Percentiles rank a stretch among this genome's conserved stretches.
Evolutionary conservation across 1,140 invertebrate genomes (phyloP).

Genomic region (Vanessa atalanta): DNA sequence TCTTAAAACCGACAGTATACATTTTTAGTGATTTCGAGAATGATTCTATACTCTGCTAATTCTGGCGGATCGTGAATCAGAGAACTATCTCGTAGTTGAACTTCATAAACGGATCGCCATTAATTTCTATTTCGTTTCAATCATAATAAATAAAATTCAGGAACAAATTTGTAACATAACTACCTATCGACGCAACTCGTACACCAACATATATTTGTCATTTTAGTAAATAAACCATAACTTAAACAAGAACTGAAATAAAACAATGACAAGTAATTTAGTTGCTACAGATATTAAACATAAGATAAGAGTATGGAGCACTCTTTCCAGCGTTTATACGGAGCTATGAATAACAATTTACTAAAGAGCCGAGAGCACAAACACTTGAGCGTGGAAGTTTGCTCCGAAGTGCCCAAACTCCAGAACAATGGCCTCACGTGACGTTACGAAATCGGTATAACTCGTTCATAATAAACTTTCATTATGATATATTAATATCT

Average conservation of each 20-base stretch:
- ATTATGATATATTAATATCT: conserved; percentile 7
- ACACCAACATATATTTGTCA: neutral
- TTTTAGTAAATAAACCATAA: neutral
- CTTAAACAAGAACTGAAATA: conserved; percentile 10
- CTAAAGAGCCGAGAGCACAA: conserved; percentile 71
- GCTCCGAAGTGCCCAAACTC: conserved; percentile 75
- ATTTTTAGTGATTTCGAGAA: no score
- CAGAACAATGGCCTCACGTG: conserved; percentile 65
- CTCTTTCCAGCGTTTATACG: conserved; percentile 74
- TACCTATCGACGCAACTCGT: no score
- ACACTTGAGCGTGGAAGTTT: conserved; percentile 75
- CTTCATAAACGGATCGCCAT: no score
- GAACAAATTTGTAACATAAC: no score
- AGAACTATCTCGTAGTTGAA: no score
- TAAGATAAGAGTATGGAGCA: conserved; percentile 71
- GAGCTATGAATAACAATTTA: conserved; percentile 79
- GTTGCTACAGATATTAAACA: conserved; percentile 65
- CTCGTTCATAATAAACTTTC: conserved; percentile 11
- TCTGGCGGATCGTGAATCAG: no score
- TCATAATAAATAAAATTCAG: no score
- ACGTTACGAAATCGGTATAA: conserved; percentile 59
- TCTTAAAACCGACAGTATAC: no score
- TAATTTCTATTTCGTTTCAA: no score
- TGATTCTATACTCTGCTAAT: no score
- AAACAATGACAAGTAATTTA: conserved; percentile 62